A percentile compares a stretch with the other conserved stretches of the same genome.
Conservation (phyloP, 2,888 invertebrate genomes). For the Dasysyrphus albostriatus region DNA sequence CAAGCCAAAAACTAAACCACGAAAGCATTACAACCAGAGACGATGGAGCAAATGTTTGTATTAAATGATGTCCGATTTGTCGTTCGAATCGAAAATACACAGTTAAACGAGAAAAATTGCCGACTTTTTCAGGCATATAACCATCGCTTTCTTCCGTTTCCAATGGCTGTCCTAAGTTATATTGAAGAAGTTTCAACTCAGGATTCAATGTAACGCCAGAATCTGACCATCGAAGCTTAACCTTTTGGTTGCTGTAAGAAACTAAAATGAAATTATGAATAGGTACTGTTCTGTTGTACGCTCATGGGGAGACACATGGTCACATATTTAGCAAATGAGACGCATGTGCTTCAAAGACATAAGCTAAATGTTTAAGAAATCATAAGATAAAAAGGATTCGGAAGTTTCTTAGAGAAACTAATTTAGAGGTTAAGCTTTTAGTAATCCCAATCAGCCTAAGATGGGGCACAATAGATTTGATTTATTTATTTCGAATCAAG, state of each 20-base stretch:
- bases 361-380: no score
- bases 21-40: conserved; percentile 92
- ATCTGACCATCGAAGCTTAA: conserved; percentile 90
- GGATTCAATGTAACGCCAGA: conserved; percentile 91
- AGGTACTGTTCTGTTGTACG: not conserved
- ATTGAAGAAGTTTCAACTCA: conserved; percentile 91
- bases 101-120: conserved; percentile 91
- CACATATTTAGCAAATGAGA: no score
- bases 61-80: conserved; percentile 93
- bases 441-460: no score
- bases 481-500: no score
- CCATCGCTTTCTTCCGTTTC: conserved; percentile 89
- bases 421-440: no score
- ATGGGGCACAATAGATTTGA: no score
- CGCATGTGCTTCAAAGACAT: no score
- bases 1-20: conserved; percentile 95
- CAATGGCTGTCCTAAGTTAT: conserved; percentile 90
- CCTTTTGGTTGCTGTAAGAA: conserved; percentile 91
- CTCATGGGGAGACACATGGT: no score
- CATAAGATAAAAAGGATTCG: no score
- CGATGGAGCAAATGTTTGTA: conserved; percentile 94
- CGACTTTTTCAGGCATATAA: conserved; percentile 91
- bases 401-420: no score
- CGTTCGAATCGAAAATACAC: conserved; percentile 92
- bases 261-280: conserved; percentile 84